Evolutionary conservation across 2,113 vertebrate genomes (phyloP), one percentile per base, ranked within the genome.

Genomic region (Ascaphus truei): DNA sequence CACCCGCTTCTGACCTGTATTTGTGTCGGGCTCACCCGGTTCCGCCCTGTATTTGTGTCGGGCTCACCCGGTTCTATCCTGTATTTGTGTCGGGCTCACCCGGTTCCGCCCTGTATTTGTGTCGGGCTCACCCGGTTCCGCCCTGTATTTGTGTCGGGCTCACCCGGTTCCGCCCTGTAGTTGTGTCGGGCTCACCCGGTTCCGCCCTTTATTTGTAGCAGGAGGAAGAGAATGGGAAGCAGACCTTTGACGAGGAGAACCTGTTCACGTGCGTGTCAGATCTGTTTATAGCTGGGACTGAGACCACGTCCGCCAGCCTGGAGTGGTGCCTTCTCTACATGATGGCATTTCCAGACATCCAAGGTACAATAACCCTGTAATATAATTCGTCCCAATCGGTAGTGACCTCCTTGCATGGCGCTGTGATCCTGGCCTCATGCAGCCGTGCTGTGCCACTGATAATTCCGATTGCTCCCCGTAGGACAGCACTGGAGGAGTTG

Each of bases 161-260:
- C 2, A 36, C 33, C 4, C 5, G 27, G n/a, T 4, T 8, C n/a
- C 37, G 1, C 23, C 31, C 31, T 33, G 31, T 6, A 26, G 29
- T 29, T 16, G 4, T 3, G 27, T n/a, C n/a, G n/a, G n/a, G n/a
- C n/a, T n/a, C 2, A 36, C 33, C 4, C 5, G 27, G n/a, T 4
- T 8, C n/a, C 37, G 1, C 23, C 31, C 31, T 33, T 5, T 6
- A 26, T 33, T 29, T 16, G 4, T 3, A 20, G 47, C 16, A 57
- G 16, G 34, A 68, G 11, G 22, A 12, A 3, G 33, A 61, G 31
- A 61, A 59, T 20, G 22, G 64, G 64, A 57, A 60, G 11, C 7
- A 30, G 7, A 48, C 36, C 16, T 75, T 76, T 48, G 48, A 61
- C 18, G 62, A 68, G 13, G 33, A 73, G 5, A 50, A 67, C 33